These are phyloP conservation scores for Drosophila santomea DNA, from an alignment of 1,140 invertebrate genomes.

Conservation along the genomic window DNA sequence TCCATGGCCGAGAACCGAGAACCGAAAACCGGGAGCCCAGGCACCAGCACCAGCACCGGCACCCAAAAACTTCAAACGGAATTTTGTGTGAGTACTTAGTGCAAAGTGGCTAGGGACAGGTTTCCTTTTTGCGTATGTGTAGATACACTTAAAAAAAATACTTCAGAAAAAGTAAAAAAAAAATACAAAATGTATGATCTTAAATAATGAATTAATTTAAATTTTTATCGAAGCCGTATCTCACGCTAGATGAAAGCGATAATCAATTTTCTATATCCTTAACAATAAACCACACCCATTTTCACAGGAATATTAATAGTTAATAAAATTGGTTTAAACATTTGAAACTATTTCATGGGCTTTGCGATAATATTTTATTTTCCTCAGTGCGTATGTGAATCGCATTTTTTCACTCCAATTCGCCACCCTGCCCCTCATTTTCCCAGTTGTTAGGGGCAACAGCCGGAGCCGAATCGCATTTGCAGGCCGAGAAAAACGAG, in stretches of 20 bases:
- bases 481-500: constrained; percentile 47
- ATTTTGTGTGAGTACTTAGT: constrained; percentile 81
- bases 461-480: constrained; percentile 39
- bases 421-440: neutral
- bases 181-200: neutral
- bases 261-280: no score
- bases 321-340: no score
- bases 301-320: no score
- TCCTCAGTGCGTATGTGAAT: constrained; percentile 4
- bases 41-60: constrained; percentile 13
- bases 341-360: neutral
- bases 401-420: constrained; percentile 17
- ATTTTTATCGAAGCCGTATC: no score
- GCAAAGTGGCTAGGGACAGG: constrained; percentile 72
- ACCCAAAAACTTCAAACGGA: constrained; percentile 77
- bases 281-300: no score
- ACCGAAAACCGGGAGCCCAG: constrained; percentile 14
- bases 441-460: constrained; percentile 62
- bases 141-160: constrained; percentile 9
- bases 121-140: constrained; percentile 48
- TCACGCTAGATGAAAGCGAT: no score
- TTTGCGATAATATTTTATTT: neutral
- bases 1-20: constrained; percentile 2
- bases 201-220: no score
- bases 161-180: neutral